phyloP scores from a whole-genome alignment of 2,888 invertebrate species.

The Linnaemya vulpina region DNA sequence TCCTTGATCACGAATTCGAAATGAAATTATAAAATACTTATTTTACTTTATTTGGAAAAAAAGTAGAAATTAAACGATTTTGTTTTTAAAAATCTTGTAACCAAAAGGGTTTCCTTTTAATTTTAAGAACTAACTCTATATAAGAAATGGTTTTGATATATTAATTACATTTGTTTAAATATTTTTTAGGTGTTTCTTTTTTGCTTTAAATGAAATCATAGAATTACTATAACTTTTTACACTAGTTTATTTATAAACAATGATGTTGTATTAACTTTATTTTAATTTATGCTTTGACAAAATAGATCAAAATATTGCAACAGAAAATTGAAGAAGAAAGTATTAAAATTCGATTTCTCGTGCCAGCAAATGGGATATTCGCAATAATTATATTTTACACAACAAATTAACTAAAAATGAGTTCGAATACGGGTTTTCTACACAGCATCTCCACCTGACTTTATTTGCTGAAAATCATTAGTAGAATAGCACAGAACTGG shows the following conservation, averaged over 20 bases:
- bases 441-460: too few species aligned
- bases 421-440: too few species aligned
- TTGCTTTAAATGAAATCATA: conserved; percentile 56
- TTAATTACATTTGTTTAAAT: conserved; percentile 28
- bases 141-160: conserved; percentile 33
- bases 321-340: background rate
- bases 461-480: too few species aligned
- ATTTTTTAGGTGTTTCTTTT: conserved; percentile 11
- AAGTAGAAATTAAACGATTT: conserved; percentile 1
- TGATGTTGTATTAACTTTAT: conserved; percentile 26
- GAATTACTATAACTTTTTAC: conserved; percentile 33
- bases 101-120: conserved; percentile 24
- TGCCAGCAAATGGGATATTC: background rate
- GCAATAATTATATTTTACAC: too few species aligned
- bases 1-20: conserved; percentile 67
- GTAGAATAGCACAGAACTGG: too few species aligned
- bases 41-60: background rate
- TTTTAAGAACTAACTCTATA: background rate
- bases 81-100: conserved; percentile 32
- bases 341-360: background rate
- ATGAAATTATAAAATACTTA: conserved; percentile 11
- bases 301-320: background rate
- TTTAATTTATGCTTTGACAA: background rate
- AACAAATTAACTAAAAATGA: too few species aligned
- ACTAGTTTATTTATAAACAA: conserved; percentile 48